Percentiles rank a stretch among this genome's conserved stretches.
phyloP scores from a whole-genome alignment of 2,113 vertebrate genomes.

The Hydrolagus affinis region DNA sequence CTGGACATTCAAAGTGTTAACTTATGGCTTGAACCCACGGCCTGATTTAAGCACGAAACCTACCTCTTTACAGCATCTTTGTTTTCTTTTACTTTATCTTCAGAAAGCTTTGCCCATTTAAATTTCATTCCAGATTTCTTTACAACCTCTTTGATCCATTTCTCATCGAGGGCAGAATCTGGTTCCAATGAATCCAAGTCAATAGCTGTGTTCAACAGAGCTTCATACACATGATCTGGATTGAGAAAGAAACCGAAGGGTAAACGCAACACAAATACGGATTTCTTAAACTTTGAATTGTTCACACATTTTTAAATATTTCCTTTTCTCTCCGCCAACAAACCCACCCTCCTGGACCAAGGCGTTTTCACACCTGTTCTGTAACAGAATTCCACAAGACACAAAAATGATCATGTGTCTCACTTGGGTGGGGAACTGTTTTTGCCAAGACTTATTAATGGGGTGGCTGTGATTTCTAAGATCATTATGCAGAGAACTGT shows the following conservation, averaged over 20 bases:
- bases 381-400: too few relatives aligned
- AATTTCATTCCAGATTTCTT: constrained; percentile 79
- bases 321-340: not conserved
- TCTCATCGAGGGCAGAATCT: constrained; percentile 58
- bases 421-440: too few relatives aligned
- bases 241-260: constrained; percentile 34
- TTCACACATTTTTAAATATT: not conserved
- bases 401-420: too few relatives aligned
- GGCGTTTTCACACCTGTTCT: too few relatives aligned
- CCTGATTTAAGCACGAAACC: constrained; percentile 24
- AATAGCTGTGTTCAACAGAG: constrained; percentile 61
- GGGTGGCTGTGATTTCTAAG: too few relatives aligned
- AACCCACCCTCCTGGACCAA: too few relatives aligned
- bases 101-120: constrained; percentile 65
- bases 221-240: constrained; percentile 73
- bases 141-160: constrained; percentile 72
- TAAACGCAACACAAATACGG: constrained; percentile 31
- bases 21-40: too few relatives aligned
- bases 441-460: too few relatives aligned
- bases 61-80: constrained; percentile 71
- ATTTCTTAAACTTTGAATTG: not conserved
- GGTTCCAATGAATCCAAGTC: constrained; percentile 61
- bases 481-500: too few relatives aligned
- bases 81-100: constrained; percentile 59
- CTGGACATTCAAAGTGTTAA: too few relatives aligned